Conservation (phyloP, 2,888 invertebrate species). For the Nemotelus nigrinus region DNA sequence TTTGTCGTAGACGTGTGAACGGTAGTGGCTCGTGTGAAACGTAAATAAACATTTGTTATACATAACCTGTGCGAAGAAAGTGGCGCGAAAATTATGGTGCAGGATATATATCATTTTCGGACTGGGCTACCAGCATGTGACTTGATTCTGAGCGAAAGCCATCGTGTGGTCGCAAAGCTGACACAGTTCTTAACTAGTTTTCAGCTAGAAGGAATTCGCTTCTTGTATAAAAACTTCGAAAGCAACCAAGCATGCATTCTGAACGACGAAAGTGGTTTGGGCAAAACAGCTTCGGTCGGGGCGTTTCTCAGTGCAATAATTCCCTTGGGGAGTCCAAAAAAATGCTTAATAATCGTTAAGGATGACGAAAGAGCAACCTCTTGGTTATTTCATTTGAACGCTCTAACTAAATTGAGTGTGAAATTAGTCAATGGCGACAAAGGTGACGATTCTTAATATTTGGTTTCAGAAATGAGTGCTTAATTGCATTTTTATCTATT, state of each 20-base stretch:
- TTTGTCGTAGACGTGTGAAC: conserved; percentile 8
- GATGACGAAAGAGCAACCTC: conserved; percentile 58
- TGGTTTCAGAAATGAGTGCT: background rate
- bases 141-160: conserved; percentile 56
- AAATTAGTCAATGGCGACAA: conserved; percentile 57
- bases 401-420: conserved; percentile 57
- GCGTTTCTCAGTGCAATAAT: conserved; percentile 57
- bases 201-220: conserved; percentile 60
- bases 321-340: conserved; percentile 53
- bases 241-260: conserved; percentile 59
- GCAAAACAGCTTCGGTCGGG: conserved; percentile 58
- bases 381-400: conserved; percentile 62
- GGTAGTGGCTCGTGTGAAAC: conserved; percentile 1
- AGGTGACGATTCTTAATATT: conserved; percentile 52
- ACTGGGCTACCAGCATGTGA: conserved; percentile 58
- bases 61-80: conserved; percentile 17
- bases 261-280: conserved; percentile 63
- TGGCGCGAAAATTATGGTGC: conserved; percentile 9
- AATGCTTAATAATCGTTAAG: conserved; percentile 59
- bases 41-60: conserved; percentile 11
- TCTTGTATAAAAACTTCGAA: conserved; percentile 58
- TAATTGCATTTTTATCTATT: background rate
- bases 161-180: conserved; percentile 54
- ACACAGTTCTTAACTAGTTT: conserved; percentile 60
- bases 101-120: conserved; percentile 60